Percentiles rank a stretch among this genome's conserved stretches.
Evolutionary conservation across 2,888 invertebrate species (phyloP).

Genomic region (Sarcophaga caerulescens): DNA sequence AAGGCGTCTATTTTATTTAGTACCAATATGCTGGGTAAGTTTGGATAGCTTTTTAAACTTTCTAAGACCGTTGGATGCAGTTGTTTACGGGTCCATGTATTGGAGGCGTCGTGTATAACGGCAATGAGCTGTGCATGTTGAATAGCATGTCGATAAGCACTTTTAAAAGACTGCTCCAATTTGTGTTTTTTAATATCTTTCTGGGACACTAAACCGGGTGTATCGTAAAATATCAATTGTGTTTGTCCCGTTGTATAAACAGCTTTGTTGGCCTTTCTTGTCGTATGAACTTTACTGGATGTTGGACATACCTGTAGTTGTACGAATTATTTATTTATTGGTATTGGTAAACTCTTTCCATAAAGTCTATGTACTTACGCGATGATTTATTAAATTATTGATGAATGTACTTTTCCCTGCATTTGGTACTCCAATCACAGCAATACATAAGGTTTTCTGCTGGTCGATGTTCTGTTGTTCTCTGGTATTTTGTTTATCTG

Average conservation of each 20-base stretch:
- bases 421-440: slow-evolving; percentile 96
- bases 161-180: slow-evolving; percentile 83
- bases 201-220: slow-evolving; percentile 92
- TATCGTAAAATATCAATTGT: slow-evolving; percentile 95
- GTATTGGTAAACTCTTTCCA: no score
- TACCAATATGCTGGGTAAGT: slow-evolving; percentile 88
- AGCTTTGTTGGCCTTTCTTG: slow-evolving; percentile 87
- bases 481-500: not conserved
- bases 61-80: slow-evolving; percentile 87
- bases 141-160: slow-evolving; percentile 82
- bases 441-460: slow-evolving; percentile 82
- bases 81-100: slow-evolving; percentile 85
- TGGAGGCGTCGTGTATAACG: slow-evolving; percentile 92
- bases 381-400: slow-evolving; percentile 90
- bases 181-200: slow-evolving; percentile 84
- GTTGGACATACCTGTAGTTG: slow-evolving; percentile 90
- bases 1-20: slow-evolving; percentile 93
- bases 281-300: slow-evolving; percentile 96
- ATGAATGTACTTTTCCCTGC: slow-evolving; percentile 97
- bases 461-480: not conserved
- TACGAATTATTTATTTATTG: no score
- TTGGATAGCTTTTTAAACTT: slow-evolving; percentile 85
- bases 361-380: slow-evolving; percentile 82
- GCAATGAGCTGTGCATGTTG: slow-evolving; percentile 90
- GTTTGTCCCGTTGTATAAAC: slow-evolving; percentile 88